Base-by-base conservation (phyloP, 2,113 vertebrate genomes). In the Pan troglodytes region DNA sequence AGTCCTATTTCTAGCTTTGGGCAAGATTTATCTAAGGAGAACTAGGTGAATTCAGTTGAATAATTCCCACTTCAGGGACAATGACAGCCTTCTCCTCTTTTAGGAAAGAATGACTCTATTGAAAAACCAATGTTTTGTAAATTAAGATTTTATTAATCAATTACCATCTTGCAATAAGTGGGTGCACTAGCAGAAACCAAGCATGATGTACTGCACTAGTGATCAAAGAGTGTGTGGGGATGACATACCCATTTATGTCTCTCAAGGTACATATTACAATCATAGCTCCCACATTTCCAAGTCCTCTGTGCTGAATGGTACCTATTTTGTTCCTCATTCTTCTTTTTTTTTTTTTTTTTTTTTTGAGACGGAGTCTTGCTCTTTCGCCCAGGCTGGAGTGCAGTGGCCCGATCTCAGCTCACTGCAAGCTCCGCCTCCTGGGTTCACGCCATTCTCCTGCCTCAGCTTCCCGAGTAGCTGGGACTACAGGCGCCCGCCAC, bases 71-170 rank as follows among this genome's bases (percentile, higher is more conserved):
- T 76, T 89, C 20, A 72, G 30, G 16, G 50, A 17, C 6, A 90
- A 48, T 35, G 35, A 86, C 35, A 93, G 67, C 8, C 68, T 92
- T 6, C 32, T 35, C 50, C 8, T 67, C 72, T 48, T 91, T 83
- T 43, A 70, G 35, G 48, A 88, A 88, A 84, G 64, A 13, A 18
- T 59, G 18, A 48, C 9, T 73, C 38, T 87, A 68, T 88, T 68
- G 27, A 88, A 91, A 73, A 96, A 78, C 10, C 20, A 83, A 40
- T 83, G 25, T 68, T 89, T 86, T 18, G 17, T 45, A 93, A 89
- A 75, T 82, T 40, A 82, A 70, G 12, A 10, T 86, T 91, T 92
- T 90, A 52, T 88, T 90, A 84, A 90, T 92, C 61, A 67, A 11
- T 92, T 90, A 85, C 38, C 25, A 82, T 59, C 40, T 79, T 87